Conservation (phyloP, 2,888 invertebrate genomes). For the Clepsis dumicolana region DNA sequence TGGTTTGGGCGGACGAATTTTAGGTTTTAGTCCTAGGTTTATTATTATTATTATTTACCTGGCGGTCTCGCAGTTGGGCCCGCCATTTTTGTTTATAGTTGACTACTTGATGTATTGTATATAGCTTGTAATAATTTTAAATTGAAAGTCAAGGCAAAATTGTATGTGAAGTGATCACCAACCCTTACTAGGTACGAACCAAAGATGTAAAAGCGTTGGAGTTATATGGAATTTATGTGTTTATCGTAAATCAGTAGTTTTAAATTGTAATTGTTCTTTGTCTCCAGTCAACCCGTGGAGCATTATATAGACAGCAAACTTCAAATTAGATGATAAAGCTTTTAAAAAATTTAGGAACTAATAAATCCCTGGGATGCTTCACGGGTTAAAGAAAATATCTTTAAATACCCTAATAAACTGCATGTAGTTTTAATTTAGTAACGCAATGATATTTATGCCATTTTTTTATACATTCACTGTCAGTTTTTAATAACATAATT, state of each 20-base stretch:
- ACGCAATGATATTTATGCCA: no score
- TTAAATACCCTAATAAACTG: no score
- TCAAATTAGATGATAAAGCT: no score
- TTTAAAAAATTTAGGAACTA: no score
- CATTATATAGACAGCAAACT: no score
- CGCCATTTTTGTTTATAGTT: neutral
- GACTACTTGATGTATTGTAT: conserved; percentile 6
- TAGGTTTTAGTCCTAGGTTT: conserved; percentile 42
- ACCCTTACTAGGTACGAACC: conserved; percentile 81
- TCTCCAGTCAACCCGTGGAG: neutral
- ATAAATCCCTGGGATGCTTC: no score
- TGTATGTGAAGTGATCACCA: conserved; percentile 66
- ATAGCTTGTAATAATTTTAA: conserved; percentile 32
- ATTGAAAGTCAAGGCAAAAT: conserved; percentile 47
- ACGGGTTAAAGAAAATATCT: no score
- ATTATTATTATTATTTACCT: conserved; percentile 37
- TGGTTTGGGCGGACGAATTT: conserved; percentile 4
- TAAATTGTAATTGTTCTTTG: neutral
- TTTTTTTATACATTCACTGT: no score
- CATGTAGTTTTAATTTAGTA: no score
- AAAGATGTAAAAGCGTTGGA: conserved; percentile 85
- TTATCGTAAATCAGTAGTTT: conserved; percentile 49
- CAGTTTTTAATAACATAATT: no score
- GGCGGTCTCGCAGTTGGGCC: neutral
- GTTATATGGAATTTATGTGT: conserved; percentile 57